phyloP scores from a whole-genome alignment of 35 echinoderm and acorn worm genomes.

The Ophiothrix spiculata region DNA sequence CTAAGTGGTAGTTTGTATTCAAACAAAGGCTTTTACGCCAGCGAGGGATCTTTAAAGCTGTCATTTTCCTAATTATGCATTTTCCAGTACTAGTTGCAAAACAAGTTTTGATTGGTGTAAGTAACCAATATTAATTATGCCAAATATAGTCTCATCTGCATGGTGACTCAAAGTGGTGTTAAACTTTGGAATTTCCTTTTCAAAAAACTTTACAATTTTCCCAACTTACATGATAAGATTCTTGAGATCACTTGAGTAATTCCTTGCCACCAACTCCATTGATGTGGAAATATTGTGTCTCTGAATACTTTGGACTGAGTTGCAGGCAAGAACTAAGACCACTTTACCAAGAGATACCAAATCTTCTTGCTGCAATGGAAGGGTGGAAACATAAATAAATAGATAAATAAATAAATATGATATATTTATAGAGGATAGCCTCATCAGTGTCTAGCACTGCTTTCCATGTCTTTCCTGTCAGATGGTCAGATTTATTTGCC shows the following conservation, averaged over 20 bases:
- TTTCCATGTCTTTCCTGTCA: too few species aligned
- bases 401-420: too few species aligned
- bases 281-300: constrained; percentile 74
- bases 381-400: not conserved
- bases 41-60: too few species aligned
- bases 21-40: too few species aligned
- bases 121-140: too few species aligned
- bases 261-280: constrained; percentile 81
- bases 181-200: not conserved
- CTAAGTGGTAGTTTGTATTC: too few species aligned
- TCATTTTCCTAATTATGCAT: too few species aligned
- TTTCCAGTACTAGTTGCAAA: too few species aligned
- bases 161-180: not conserved
- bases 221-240: constrained; percentile 94
- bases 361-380: constrained; percentile 89
- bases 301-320: constrained; percentile 94
- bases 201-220: not conserved
- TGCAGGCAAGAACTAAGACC: constrained; percentile 80
- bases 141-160: not conserved
- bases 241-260: constrained; percentile 93
- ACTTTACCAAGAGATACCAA: constrained; percentile 90
- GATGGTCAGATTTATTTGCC: too few species aligned
- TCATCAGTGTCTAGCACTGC: too few species aligned
- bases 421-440: too few species aligned
- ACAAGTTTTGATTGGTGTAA: too few species aligned